Base-by-base conservation (phyloP, 2,113 vertebrate genomes). In the Greenwoodochromis staneri region DNA sequence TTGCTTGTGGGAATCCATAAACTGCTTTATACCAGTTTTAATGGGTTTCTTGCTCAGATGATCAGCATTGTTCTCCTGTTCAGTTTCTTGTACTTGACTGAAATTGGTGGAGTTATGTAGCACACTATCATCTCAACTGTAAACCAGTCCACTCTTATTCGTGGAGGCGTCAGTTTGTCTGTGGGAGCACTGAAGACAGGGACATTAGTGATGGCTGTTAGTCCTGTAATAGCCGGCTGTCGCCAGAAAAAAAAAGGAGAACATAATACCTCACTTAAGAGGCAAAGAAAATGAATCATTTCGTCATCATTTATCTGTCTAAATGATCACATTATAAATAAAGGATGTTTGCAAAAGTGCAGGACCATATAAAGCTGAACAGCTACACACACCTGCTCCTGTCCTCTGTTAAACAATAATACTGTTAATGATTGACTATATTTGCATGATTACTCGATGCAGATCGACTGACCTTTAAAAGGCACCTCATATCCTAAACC, bases 381-480 rank as follows among this genome's bases (percentile, higher is more conserved):
- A 54, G 71, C 24, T 76, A 42, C 31, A 81, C 80, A 80, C 69
- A 83, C 55, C 81, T 76, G 63, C 34, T 10, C 34, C 78, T 38
- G 78, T 57, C 7, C 40, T 7, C 47, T 47, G 84, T 63, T 84
- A 78, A 87, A 88, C 38, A 82, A 81, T 83, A 42, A 71, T 55
- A 54, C 38, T 17, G 88, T 91, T 86, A 94, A 93, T 89, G 59
- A 92, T 85, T 85, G 12, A 80, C 73, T 54, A 53, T 17, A 80
- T 88, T 71, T 85, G 53, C 76, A 88, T 24, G 21, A 57, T 80
- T n/a, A 83, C 53, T 51, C 29, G 36, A 14, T n/a, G n/a, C 42
- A 16, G 2, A 78, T 24, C 21, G 5, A 9, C 34, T 82, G 6
- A 7, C 3, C 54, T 45, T 36, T 59, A 16, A 84, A 69, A 63